Evolutionary conservation across 2,888 invertebrate species (phyloP), one percentile per base, ranked within the genome.

Genomic region (Caradrina clavipalpis): DNA sequence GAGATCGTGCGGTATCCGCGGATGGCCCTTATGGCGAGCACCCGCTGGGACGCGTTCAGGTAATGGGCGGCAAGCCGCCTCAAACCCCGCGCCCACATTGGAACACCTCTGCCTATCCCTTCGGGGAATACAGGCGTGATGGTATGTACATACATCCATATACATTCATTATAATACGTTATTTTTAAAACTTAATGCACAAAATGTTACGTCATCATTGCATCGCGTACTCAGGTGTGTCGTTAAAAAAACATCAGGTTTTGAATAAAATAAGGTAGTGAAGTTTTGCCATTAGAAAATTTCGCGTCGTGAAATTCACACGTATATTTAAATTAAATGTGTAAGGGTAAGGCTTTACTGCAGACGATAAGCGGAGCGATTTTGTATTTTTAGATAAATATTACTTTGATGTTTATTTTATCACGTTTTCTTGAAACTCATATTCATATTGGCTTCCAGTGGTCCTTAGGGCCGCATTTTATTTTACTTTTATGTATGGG

Each of bases 261-360:
- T 74, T 66, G 53, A 66, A 70, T 76, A 69, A 76, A 74, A 66
- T 69, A 69, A 74, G 58, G 57, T 42, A 21, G 53, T 78, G 67
- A 73, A 77, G 65, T 75, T 69, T 75, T 50, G 11, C 53, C 65
- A 66, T 79, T 79, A 74, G 76, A 65, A 69, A 76, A 80, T 73
- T 69, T 66, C 68, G 54, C 62, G 39, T 61, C 57, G 53, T 51
- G 67, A 67, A 69, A 67, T 73, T 79, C 77, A 62, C 76, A 76
- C 64, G 60, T 76, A 72, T 62, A 65, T 81, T 74, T 64, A 63
- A 79, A 80, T 80, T 63, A 80, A 76, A 80, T 60, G 68, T 53
- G 47, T 69, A 31, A 63, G 42, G 68, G 50, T 60, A 15, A 1
- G 59, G 8, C 8, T 62, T 13, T 5, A 45, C 3, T 45, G 17